Percentiles rank a stretch among this genome's conserved stretches.
Evolutionary conservation across 2,888 invertebrate genomes (phyloP).

Genomic region (Tipula vernalis): DNA sequence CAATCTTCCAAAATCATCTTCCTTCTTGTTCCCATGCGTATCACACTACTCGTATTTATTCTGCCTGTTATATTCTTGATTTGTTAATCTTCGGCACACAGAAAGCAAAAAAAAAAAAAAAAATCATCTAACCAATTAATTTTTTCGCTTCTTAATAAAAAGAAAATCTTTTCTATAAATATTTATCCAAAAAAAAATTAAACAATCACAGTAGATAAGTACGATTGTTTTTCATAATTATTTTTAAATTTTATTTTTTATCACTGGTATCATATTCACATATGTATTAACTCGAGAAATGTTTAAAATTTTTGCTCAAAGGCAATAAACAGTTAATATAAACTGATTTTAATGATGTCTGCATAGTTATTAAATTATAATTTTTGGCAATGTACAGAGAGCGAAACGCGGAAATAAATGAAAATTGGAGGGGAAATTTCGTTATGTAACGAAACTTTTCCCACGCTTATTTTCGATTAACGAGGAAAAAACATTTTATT

Average conservation of each 20-base stretch:
- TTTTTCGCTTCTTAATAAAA: background rate
- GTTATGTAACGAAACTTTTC: background rate
- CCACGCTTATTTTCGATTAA: background rate
- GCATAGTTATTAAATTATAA: background rate
- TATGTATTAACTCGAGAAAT: background rate
- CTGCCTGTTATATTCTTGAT: background rate
- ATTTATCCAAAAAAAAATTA: background rate
- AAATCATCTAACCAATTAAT: background rate
- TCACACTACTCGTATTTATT: background rate
- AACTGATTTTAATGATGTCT: background rate
- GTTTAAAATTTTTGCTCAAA: background rate
- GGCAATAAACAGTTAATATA: background rate
- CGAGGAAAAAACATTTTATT: background rate
- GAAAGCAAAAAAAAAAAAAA: background rate
- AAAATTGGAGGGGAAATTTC: background rate
- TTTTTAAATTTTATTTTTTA: background rate
- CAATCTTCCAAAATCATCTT: background rate
- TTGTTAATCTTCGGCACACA: background rate
- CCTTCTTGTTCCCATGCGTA: background rate
- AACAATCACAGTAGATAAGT: background rate
- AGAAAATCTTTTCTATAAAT: background rate
- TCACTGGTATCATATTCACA: background rate
- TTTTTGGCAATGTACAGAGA: background rate
- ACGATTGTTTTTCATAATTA: background rate
- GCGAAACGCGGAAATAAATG: background rate